These are phyloP conservation scores for Pelodiscus sinensis DNA, from an alignment of 2,113 vertebrate species.

Conservation along the genomic window DNA sequence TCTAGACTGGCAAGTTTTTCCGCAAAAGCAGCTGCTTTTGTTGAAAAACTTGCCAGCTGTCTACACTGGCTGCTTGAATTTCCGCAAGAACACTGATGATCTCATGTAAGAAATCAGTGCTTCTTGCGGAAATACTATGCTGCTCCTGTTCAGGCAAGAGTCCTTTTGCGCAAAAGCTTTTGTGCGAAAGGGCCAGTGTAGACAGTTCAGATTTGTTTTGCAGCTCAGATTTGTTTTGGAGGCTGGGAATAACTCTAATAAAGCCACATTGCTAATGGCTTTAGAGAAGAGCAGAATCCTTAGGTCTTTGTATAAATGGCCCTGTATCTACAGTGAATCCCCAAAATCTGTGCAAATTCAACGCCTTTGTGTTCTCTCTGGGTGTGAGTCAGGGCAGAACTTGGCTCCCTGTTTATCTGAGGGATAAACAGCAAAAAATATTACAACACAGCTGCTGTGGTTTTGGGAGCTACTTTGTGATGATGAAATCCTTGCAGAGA, in stretches of 20 bases:
- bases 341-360: neutral
- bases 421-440: accelerated
- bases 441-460: neutral
- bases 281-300: neutral
- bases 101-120: too few relatives aligned
- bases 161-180: too few relatives aligned
- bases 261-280: neutral
- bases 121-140: too few relatives aligned
- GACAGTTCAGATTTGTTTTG: too few relatives aligned
- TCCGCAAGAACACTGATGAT: too few relatives aligned
- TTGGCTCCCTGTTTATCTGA: accelerated
- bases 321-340: neutral
- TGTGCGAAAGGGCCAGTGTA: too few relatives aligned
- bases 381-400: neutral
- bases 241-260: neutral
- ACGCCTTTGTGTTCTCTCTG: neutral
- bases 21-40: too few relatives aligned
- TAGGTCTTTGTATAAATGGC: neutral
- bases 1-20: too few relatives aligned
- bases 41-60: too few relatives aligned
- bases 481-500: neutral
- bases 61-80: too few relatives aligned
- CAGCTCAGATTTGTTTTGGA: too few relatives aligned
- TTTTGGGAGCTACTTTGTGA: neutral
- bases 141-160: too few relatives aligned